Base-by-base conservation (phyloP, 2,888 invertebrate species). In the Philaethria dido region DNA sequence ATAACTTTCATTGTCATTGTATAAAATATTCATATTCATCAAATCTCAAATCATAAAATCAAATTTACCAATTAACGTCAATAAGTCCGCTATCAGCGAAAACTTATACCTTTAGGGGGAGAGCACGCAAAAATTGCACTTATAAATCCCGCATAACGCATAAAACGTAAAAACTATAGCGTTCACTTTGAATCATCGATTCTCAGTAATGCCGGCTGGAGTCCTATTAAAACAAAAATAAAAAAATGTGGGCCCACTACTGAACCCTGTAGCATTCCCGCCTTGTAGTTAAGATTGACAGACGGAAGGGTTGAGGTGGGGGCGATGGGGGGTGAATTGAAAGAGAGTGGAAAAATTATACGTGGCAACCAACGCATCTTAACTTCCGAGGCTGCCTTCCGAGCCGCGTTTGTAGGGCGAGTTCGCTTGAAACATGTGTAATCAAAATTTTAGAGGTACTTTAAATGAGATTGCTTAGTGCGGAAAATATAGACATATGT, bases 221-320 rank as follows among this genome's bases (percentile, higher is more conserved):
- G 72, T 77, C 83, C 87, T 85, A 89, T 91, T 89, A 88, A 89
- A 89, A 79, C 78, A 78, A 82, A 80, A 82, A 81, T 73, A 83
- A 87, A 83, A 84, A 85, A 86, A 86, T 77, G 75, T 81, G 82
- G 84, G 82, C 83, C 82, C 82, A 85, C 87, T 84, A 85, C 85
- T 85, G 84, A 86, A 84, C 83, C 80, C 81, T 78, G 82, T 85
- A 86, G 79, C 82, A 82, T 83, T 83, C 85, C 86, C 86, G 82
- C 83, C 83, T 86, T 85, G 86, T 86, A 88, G 88, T 88, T 90
- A 92, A 92, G 92, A 92, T 92, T 92, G 92, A 90, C 92, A 91
- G 92, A 91, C 90, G 87, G 85, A 85, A 85, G 90, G 91, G 89
- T 87, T 85, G 88, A 84, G 80, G 81, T 68, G 86, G 81, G 82